Evolutionary conservation across 2,888 invertebrate species (phyloP), one percentile per base, ranked within the genome.

Genomic region (Lamproptera curius): DNA sequence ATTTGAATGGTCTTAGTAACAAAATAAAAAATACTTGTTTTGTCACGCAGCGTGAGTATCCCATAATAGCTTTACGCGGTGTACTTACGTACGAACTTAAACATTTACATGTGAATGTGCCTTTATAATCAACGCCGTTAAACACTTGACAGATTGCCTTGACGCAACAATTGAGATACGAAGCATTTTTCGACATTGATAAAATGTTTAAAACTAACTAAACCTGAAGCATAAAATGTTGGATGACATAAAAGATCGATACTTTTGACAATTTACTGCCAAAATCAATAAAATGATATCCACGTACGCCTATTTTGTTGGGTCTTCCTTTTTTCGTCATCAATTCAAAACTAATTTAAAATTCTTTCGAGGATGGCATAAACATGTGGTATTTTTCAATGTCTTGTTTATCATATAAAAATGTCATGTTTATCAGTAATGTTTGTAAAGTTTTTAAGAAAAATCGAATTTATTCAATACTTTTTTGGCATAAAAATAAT

Each of bases 331-430:
- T 39, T 33, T 47, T 47, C n/a, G 14, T 5, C 14, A 10, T 26
- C 5, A 2, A 15, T 6, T 36, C 11, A 42, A 23, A 16, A 16
- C n/a, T 9, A n/a, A 33, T 13, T 40, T 35, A n/a, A 28, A 10
- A 17, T 13, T 31, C 16, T 10, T 40, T 47, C 26, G 33, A 1
- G 17, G 9, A 10, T 13, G 2, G 20, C 1, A 34, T 35, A 40
- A 44, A 11, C 16, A 17, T 26, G 9, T 34, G 5, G n/a, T 37
- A 15, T 26, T 46, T 35, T 40, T 46, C 46, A 40, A 46, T 46
- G 41, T 46, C 41, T 9, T 40, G 11, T 11, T 41, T 28, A 13
- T 31, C 17, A 34, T n/a, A 11, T 42, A 16, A 36, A 1, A 16
- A 16, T 8, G n/a, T 17, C 17, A 17, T 16, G n/a, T 16, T 36